phyloP scores from a whole-genome alignment of 2,113 vertebrate species.

The Oncorhynchus keta region DNA sequence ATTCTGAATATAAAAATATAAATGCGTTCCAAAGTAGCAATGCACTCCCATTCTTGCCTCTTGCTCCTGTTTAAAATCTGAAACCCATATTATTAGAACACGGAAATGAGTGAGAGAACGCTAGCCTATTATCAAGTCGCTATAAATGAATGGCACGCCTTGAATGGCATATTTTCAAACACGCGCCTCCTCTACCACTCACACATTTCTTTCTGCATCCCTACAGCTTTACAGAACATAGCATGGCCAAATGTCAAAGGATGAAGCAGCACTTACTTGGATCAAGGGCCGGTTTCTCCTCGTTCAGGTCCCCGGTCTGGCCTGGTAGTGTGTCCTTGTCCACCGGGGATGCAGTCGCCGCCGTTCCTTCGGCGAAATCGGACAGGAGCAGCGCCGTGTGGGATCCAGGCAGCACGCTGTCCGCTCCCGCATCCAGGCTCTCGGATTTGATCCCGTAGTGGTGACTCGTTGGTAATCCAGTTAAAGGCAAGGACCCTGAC shows the following conservation, averaged over 20 bases:
- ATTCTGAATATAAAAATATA: not conserved
- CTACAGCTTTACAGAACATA: conserved; percentile 41
- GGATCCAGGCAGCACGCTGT: conserved; percentile 82
- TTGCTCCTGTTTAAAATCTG: conserved; percentile 14
- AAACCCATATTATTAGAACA: conserved; percentile 29
- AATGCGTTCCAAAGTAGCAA: not conserved
- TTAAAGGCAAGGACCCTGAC: conserved; percentile 87
- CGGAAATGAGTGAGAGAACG: conserved; percentile 32
- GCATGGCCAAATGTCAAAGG: not conserved
- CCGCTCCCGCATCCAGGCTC: conserved; percentile 80
- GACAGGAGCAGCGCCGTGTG: conserved; percentile 88
- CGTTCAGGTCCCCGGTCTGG: conserved; percentile 80
- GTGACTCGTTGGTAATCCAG: conserved; percentile 87
- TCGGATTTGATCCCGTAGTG: conserved; percentile 94
- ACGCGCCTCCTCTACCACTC: conserved; percentile 11
- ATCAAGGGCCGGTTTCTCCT: conserved; percentile 87
- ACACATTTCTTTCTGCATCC: conserved; percentile 33
- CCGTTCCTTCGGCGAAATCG: conserved; percentile 87
- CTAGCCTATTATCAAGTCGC: conserved; percentile 43
- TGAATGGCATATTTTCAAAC: conserved; percentile 35
- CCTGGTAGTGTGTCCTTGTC: conserved; percentile 84
- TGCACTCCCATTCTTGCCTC: not conserved
- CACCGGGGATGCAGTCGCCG: conserved; percentile 79
- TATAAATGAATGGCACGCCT: conserved; percentile 54
- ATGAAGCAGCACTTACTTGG: conserved; percentile 87